Percentiles rank a stretch among this genome's conserved stretches.
Conservation (phyloP, 2,888 invertebrate genomes). For the Eulithis prunata region DNA sequence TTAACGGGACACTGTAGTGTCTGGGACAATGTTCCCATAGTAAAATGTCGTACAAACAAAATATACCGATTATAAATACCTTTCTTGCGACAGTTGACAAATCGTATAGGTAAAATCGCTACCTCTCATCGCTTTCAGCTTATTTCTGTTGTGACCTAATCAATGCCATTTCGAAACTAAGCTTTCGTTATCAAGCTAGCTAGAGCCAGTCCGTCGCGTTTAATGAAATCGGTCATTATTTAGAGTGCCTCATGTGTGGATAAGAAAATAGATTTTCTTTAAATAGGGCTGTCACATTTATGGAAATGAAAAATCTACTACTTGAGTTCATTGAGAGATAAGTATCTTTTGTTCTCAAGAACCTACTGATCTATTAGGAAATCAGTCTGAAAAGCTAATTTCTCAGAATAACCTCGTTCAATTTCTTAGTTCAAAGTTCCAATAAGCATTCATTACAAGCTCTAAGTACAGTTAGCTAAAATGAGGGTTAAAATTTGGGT, state of each 20-base stretch:
- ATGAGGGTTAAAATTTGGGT: too few relatives aligned
- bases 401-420: not conserved
- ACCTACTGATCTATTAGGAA: too few relatives aligned
- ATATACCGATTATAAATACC: too few relatives aligned
- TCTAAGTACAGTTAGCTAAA: too few relatives aligned
- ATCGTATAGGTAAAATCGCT: not conserved
- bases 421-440: constrained; percentile 1
- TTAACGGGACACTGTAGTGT: too few relatives aligned
- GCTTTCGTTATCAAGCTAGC: constrained; percentile 63
- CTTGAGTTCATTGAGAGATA: too few relatives aligned
- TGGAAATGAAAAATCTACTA: too few relatives aligned
- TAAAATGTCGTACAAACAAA: too few relatives aligned
- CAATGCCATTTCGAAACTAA: constrained; percentile 62
- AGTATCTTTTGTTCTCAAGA: too few relatives aligned
- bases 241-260: constrained; percentile 64
- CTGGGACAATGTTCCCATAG: too few relatives aligned
- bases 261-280: constrained; percentile 50
- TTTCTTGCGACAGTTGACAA: too few relatives aligned
- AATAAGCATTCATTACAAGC: constrained; percentile 5
- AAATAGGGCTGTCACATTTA: constrained; percentile 40
- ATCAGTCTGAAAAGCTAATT: too few relatives aligned
- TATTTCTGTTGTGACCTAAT: constrained; percentile 29
- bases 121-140: constrained; percentile 12
- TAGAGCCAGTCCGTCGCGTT: constrained; percentile 40
- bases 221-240: constrained; percentile 80